Base-by-base conservation (phyloP, 2,888 invertebrate genomes). In the Scaptomyza reducta region DNA sequence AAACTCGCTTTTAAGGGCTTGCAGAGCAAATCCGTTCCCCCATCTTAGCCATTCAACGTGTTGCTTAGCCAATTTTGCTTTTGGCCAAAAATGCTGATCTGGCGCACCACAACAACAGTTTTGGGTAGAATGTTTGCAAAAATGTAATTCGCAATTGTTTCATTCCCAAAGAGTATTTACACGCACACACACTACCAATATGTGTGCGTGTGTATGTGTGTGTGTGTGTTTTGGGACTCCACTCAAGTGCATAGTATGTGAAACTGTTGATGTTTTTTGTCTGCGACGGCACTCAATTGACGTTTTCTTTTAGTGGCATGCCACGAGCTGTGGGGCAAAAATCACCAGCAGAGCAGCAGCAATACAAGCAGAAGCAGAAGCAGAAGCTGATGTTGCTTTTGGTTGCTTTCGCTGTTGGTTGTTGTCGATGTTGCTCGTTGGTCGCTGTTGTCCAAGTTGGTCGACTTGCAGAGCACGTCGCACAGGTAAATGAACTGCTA, bases 401-500 rank as follows among this genome's bases (percentile, higher is more conserved):
- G 45, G 6, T 10, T 46, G 35, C 13, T 46, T 27, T 13, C 42
- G 45, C 7, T 31, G 29, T 4, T 50, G 25, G 13, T n/a, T 35
- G 22, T 22, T 22, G 35, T 35, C n/a, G 7, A 14, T 50, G 41
- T 25, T 55, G 54, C 46, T 31, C 13, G 29, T 46, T 41, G 10
- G 47, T 44, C 33, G 50, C 38, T 50, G 55, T 49, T 69, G 45
- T 65, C 62, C 70, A 55, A 53, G 51, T 59, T 68, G 61, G 46
- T 74, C 65, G 51, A 57, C 69, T 74, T 76, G 71, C 77, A 38
- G 40, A 33, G 64, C 84, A 80, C 84, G 82, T 72, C 69, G 67
- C 31, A 47, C 87, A 87, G 85, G 87, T 87, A 87, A 83, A 87
- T 87, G 82, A 83, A 83, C 82, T 84, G 66, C 77, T 65, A 73